Evolutionary conservation across 2,113 vertebrate species (phyloP), one percentile per base, ranked within the genome.

Genomic region (Ahaetulla prasina): DNA sequence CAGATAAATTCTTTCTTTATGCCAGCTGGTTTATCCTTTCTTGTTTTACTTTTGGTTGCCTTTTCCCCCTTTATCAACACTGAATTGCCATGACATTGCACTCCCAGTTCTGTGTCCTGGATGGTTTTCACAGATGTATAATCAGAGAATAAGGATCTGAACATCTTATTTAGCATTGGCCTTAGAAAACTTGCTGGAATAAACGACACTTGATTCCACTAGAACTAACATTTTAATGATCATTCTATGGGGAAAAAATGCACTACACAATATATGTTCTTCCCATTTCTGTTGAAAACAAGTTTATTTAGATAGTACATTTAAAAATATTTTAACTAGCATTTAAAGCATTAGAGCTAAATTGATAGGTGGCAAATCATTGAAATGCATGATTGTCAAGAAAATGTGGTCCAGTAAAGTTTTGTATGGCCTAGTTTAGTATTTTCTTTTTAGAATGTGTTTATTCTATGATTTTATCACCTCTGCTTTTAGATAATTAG

Each of bases 341-440:
- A 54, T 96, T 94, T 39, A 27, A 95, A 90, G 93, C 88, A 94
- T 95, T 93, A 92, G 93, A 93, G 92, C 93, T 94, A 96, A 96
- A 95, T 90, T 93, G 93, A 90, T 95, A 92, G 91, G 94, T 95
- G 94, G 94, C 95, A 91, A 95, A 95, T 92, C 89, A 95, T 96
- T 96, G 96, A 96, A 96, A 68, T 96, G 95, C 93, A 96, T 94
- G 94, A 86, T 90, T 96, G 95, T 90, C 96, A 95, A 95, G 96
- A 94, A 97, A 97, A 97, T 96, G 94, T 92, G 68, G 93, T 90
- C 96, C 96, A 93, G 94, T 47, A 96, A 74, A 95, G 89, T 91
- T 97, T 95, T 97, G 94, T 18, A 95, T 95, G 93, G 94, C 95
- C 95, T 0, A 0, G 85, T 95, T 95, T 92, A 94, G 96, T 18